Conservation (phyloP, 2,888 invertebrate species). For the Melieria crassipennis region DNA sequence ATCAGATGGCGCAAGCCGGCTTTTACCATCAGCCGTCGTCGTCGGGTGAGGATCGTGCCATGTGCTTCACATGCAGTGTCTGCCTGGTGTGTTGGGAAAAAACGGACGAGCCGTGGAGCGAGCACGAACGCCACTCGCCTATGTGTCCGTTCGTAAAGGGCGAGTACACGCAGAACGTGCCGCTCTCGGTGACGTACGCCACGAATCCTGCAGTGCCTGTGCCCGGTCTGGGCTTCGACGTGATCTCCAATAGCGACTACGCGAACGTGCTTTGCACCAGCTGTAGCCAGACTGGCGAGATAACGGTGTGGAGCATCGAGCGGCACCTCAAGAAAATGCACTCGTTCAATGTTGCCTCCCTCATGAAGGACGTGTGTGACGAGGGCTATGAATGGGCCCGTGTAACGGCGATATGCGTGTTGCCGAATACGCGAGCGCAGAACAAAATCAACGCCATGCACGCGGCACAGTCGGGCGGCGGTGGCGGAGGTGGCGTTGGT, state of each 20-base stretch:
- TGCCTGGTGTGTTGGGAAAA: conserved; percentile 97
- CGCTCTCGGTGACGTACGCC: conserved; percentile 85
- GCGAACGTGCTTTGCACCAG: conserved; percentile 71
- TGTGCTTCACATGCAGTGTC: conserved; percentile 96
- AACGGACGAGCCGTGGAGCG: conserved; percentile 97
- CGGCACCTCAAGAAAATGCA: conserved; percentile 79
- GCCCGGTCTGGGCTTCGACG: conserved; percentile 65
- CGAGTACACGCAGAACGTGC: conserved; percentile 95
- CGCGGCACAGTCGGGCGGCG: conserved; percentile 50
- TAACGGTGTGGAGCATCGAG: conserved; percentile 86
- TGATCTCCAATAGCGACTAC: conserved; percentile 72
- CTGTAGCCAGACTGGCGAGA: conserved; percentile 70
- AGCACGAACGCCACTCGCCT: conserved; percentile 94
- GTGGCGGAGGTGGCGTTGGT: conserved; percentile 42
- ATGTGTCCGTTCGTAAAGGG: conserved; percentile 93
- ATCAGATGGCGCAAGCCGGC: conserved; percentile 96
- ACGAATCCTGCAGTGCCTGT: conserved; percentile 79
- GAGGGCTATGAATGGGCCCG: conserved; percentile 62
- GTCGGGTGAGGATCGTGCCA: conserved; percentile 90
- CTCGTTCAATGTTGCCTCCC: conserved; percentile 66
- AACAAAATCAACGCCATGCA: conserved; percentile 56
- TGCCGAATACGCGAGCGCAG: conserved; percentile 68
- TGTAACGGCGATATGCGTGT: conserved; percentile 81
- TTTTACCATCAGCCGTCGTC: conserved; percentile 94
- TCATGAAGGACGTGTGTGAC: conserved; percentile 60